phyloP scores from a whole-genome alignment of 1,140 invertebrate species.

The Melipona quadrifasciata region DNA sequence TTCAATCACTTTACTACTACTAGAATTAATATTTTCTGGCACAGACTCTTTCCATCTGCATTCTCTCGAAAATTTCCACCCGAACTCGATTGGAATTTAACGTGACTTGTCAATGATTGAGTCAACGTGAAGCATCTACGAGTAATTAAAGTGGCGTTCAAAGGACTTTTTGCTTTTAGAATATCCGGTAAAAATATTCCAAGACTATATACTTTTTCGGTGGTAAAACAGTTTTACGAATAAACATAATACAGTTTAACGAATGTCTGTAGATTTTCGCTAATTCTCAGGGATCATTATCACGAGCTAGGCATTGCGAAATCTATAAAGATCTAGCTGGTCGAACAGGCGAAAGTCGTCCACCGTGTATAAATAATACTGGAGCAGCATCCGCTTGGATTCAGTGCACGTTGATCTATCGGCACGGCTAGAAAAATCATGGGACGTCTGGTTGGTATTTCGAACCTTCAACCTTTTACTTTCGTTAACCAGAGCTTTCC shows the following conservation, averaged over 20 bases:
- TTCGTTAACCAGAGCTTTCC: neutral
- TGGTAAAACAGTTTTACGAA: conserved; percentile 28
- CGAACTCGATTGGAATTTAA: neutral
- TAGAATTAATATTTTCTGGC: too few species aligned
- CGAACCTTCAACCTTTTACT: neutral
- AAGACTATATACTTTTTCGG: neutral
- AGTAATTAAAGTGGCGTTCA: neutral
- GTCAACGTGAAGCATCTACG: neutral
- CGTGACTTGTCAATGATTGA: neutral
- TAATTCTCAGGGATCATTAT: conserved; percentile 48
- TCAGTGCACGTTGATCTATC: conserved; percentile 67
- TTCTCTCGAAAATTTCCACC: too few species aligned
- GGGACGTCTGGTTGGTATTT: conserved; percentile 8
- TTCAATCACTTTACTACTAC: too few species aligned
- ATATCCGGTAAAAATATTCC: neutral
- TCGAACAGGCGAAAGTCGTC: conserved; percentile 73
- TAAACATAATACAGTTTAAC: too few species aligned
- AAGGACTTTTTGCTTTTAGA: too few species aligned
- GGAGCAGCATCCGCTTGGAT: conserved; percentile 52
- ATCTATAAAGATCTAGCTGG: conserved; percentile 65
- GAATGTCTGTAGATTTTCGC: neutral
- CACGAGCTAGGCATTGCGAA: conserved; percentile 39
- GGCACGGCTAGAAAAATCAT: conserved; percentile 32
- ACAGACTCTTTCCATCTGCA: too few species aligned
- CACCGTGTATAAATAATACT: conserved; percentile 77